Evolutionary conservation across 2,113 vertebrate species (phyloP).

Genomic region (Apodemus sylvaticus): DNA sequence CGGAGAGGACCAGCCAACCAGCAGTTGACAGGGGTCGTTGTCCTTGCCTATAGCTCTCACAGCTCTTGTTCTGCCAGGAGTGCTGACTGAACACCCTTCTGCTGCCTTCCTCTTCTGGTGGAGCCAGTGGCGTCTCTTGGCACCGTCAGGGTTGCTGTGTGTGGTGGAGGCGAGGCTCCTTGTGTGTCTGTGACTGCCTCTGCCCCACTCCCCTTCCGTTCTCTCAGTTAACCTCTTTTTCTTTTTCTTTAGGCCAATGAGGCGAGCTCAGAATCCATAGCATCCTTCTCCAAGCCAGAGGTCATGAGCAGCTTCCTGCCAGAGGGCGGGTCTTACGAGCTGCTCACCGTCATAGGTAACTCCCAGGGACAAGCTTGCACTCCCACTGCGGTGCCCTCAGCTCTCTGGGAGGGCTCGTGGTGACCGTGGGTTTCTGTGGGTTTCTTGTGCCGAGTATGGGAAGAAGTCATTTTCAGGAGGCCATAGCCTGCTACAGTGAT

Average conservation of each 20-base stretch:
- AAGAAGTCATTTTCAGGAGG: background rate
- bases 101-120: background rate
- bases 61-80: background rate
- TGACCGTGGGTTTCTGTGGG: background rate
- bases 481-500: background rate
- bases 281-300: constrained; percentile 89
- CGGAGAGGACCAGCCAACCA: background rate
- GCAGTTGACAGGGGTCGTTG: background rate
- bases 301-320: constrained; percentile 94
- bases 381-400: background rate
- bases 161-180: constrained; percentile 1
- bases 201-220: background rate
- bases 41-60: accelerated
- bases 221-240: constrained; percentile 66
- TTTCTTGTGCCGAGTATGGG: background rate
- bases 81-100: background rate
- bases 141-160: background rate
- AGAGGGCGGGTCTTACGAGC: constrained; percentile 93
- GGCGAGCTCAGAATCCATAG: constrained; percentile 95
- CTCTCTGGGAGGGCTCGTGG: background rate
- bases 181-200: background rate
- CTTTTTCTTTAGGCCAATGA: constrained; percentile 92
- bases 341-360: constrained; percentile 93
- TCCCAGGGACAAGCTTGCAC: background rate
- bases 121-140: background rate